Base-by-base conservation (phyloP, 2,113 vertebrate species). In the Hemichromis elongatus region DNA sequence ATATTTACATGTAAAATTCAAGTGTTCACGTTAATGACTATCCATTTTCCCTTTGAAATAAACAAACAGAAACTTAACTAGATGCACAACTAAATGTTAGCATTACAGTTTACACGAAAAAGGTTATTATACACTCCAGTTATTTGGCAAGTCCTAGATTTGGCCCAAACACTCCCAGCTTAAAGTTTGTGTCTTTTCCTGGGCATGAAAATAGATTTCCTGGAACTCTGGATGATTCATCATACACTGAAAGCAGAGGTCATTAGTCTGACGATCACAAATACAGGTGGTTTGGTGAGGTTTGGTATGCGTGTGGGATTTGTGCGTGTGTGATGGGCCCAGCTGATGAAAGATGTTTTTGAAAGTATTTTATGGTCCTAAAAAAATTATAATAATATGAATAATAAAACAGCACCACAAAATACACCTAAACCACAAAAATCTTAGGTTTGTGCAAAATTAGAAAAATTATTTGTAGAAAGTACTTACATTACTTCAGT, bases 241-340 rank as follows among this genome's bases (percentile, higher is more conserved):
- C 91, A 92, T 91, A 73, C 28, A 68, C 73, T 90, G 87, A 94
- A 95, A 92, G 92, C 80, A 91, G 88, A 92, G 88, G 93, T 93
- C 92, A 94, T 91, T 81, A 87, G 83, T 90, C 89, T 88, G 88
- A 89, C 87, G 88, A 94, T 93, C 88, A 87, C 57, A 84, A 88
- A 55, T 82, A 75, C n/a, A n/a, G 33, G 70, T 82, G 70, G 35
- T 86, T 77, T 78, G 53, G 77, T 47, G 47, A 9, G 16, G 68
- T 47, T 53, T 16, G 16, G 57, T 59, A 37, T 70, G 35, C 83
- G 86, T 89, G 80, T 59, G 59, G 81, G 79, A 84, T 86, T 24
- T 83, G 63, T 77, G 63, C 77, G 79, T 78, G 52, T 77, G 59
- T 56, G 35, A 33, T 66, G 18, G n/a, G 21, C 16, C 52, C 77